phyloP scores from a whole-genome alignment of 2,888 invertebrate genomes.

The Heliothis peltigera region DNA sequence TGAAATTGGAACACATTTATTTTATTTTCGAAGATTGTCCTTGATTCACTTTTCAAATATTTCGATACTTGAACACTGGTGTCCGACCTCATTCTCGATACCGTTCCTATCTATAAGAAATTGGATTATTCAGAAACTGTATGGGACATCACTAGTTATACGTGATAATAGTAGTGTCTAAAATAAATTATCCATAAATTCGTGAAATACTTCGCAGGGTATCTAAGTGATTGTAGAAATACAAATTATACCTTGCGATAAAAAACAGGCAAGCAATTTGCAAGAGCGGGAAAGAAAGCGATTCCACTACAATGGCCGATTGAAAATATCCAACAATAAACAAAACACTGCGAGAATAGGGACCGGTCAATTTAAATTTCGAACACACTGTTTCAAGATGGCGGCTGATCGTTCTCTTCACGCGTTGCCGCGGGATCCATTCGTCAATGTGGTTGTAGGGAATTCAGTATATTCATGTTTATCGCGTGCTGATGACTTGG shows the following conservation, averaged over 20 bases:
- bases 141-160: not conserved
- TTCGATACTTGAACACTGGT: constrained; percentile 24
- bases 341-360: constrained; percentile 50
- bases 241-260: constrained; percentile 11
- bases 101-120: not conserved
- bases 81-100: constrained; percentile 25
- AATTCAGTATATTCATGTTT: constrained; percentile 89
- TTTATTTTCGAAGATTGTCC: constrained; percentile 25
- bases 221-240: not conserved
- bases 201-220: not conserved
- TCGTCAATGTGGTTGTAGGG: constrained; percentile 90
- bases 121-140: not conserved
- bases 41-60: constrained; percentile 40
- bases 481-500: constrained; percentile 89
- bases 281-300: constrained; percentile 20
- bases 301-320: constrained; percentile 34
- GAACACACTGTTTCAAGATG: constrained; percentile 71
- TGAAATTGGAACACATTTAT: constrained; percentile 38
- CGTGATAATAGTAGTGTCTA: not conserved
- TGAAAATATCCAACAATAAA: constrained; percentile 38
- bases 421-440: constrained; percentile 80
- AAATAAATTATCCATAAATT: no score
- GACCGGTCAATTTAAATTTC: constrained; percentile 58
- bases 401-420: constrained; percentile 72
- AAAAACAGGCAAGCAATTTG: constrained; percentile 23